These are phyloP conservation scores for Sarcophaga rosellei DNA, from an alignment of 2,888 invertebrate species.

Conservation along the genomic window DNA sequence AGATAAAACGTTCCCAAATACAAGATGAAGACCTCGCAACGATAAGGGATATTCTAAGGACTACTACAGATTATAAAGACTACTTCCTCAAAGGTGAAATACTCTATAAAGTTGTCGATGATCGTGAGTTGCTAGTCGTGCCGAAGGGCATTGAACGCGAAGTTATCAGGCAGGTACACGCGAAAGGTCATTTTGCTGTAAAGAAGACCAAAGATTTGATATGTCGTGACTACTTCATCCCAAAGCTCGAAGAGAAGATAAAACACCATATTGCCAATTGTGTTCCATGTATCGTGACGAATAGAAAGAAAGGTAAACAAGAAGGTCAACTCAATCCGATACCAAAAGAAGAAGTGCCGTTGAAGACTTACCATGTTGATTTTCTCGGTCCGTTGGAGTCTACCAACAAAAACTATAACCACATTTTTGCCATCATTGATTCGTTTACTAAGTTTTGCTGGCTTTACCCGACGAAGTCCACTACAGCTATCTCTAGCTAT, in stretches of 20 bases:
- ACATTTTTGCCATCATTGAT: too few relatives aligned
- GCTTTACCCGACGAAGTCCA: too few relatives aligned
- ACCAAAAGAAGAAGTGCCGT: constrained; percentile 54
- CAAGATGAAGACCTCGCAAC: constrained; percentile 56
- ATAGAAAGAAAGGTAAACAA: constrained; percentile 50
- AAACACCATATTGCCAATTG: constrained; percentile 50
- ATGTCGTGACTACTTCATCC: constrained; percentile 50
- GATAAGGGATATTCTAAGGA: constrained; percentile 52
- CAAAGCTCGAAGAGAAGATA: constrained; percentile 58
- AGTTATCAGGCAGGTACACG: constrained; percentile 48
- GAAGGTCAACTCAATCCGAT: constrained; percentile 53
- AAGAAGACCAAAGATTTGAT: constrained; percentile 61
- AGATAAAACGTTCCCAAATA: constrained; percentile 39
- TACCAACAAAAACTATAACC: too few relatives aligned
- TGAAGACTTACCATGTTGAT: constrained; percentile 53
- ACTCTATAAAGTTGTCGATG: constrained; percentile 46
- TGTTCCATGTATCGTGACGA: neutral
- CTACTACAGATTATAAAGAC: constrained; percentile 6
- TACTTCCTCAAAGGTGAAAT: constrained; percentile 51
- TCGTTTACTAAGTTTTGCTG: too few relatives aligned
- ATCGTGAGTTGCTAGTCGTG: constrained; percentile 49
- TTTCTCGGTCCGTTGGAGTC: constrained; percentile 30
- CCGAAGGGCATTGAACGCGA: constrained; percentile 45
- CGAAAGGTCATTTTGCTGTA: constrained; percentile 43
- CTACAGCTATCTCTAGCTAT: too few relatives aligned